Evolutionary conservation across 37 sponge, comb jelly and placozoan species (phyloP).

Genomic region (Trichoplax adhaerens): DNA sequence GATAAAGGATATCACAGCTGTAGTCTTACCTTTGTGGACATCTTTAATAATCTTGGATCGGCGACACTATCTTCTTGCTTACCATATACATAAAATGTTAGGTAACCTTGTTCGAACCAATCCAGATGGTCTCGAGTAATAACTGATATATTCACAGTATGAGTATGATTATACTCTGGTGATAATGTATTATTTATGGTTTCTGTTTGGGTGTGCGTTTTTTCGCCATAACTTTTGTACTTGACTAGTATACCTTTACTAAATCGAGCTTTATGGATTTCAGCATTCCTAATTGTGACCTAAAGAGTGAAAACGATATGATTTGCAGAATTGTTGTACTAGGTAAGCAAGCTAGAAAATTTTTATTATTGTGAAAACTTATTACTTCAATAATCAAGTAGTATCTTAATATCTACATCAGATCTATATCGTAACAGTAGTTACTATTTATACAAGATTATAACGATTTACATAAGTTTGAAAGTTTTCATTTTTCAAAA

Average conservation of each 20-base stretch:
- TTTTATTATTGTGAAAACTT: no score
- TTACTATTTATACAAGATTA: no score
- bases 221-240: conserved; percentile 13
- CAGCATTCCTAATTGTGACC: conserved; percentile 9
- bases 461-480: no score
- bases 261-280: conserved; percentile 8
- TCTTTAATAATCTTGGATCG: conserved; percentile 3
- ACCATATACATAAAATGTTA: conserved; percentile 20
- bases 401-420: no score
- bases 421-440: no score
- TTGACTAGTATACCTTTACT: conserved; percentile 9
- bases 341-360: neutral
- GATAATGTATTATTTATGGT: conserved; percentile 11
- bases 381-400: no score
- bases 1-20: no score
- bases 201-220: conserved; percentile 3
- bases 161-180: conserved; percentile 18
- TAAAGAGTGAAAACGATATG: neutral
- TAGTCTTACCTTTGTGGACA: conserved; percentile 17
- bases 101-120: conserved; percentile 12
- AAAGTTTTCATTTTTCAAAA: no score
- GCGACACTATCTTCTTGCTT: conserved; percentile 8
- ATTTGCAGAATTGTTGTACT: neutral
- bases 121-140: conserved; percentile 15
- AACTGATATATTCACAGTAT: conserved; percentile 3